Base-by-base conservation (phyloP, 2,113 vertebrate species). In the Dendropsophus ebraccatus region DNA sequence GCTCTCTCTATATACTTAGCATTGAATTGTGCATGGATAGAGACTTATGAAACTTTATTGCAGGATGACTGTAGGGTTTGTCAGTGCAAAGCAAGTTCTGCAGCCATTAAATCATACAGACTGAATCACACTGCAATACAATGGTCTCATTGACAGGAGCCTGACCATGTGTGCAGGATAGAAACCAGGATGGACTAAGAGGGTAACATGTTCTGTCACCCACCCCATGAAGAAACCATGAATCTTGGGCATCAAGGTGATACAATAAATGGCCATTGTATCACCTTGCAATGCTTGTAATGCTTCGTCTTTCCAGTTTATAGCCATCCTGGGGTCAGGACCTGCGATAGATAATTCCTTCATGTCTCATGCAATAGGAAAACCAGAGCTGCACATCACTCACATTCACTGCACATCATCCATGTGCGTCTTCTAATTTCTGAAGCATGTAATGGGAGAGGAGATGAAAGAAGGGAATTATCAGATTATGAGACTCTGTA, bases 391-490 rank as follows among this genome's bases (percentile, higher is more conserved):
- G n/a, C n/a, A n/a, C n/a, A n/a, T n/a, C n/a, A n/a, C n/a, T n/a
- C n/a, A n/a, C n/a, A n/a, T 76, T 30, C 47, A 76, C 45, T 52
- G 35, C 21, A 17, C 5, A 65, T 81, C 65, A 81, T 81, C 37
- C 76, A 79, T 56, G 52, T 79, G 52, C 19, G n/a, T 37, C 56
- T 41, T 47, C 58, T 65, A 1, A 41, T 81, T 45, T 28, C 19
- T 45, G 35, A 47, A 47, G 78, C 16, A 52, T 37, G 30, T 52
- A 32, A 28, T 58, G 76, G 13, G 23, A 79, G 32, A 79, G 14
- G 37, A 49, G n/a, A 81, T 45, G 56, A 81, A 81, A 65, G 78
- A 45, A 54, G 32, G n/a, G 25, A 41, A 81, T 81, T 81, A 81
- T 81, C 58, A 19, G 78, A 81, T 81, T 81, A 81, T 65, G 35